phyloP scores from a whole-genome alignment of 2,888 invertebrate species.

The Octonoba sinensis region DNA sequence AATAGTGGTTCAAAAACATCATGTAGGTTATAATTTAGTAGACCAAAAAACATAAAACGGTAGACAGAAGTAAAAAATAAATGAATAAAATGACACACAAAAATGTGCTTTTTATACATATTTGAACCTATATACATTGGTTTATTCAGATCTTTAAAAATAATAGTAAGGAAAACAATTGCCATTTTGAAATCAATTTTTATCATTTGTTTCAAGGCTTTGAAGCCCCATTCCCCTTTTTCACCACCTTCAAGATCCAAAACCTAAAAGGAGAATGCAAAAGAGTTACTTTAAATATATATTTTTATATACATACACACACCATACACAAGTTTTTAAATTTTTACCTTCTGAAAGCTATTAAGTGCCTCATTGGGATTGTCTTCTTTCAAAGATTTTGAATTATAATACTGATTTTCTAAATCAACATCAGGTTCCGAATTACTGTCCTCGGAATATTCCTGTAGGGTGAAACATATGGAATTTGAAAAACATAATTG shows the following conservation, averaged over 20 bases:
- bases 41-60: no score
- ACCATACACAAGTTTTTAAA: neutral
- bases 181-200: constrained; percentile 99
- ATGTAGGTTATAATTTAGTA: no score
- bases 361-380: constrained; percentile 91
- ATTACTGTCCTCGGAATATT: constrained; percentile 99
- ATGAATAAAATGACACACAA: no score
- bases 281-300: neutral
- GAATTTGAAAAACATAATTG: neutral
- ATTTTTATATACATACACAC: neutral
- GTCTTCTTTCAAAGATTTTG: constrained; percentile 92
- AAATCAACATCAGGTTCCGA: constrained; percentile 99
- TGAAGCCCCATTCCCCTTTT: constrained; percentile 99
- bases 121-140: no score
- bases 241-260: constrained; percentile 96
- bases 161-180: constrained; percentile 69
- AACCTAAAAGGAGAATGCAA: constrained; percentile 76
- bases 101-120: no score
- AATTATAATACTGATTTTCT: constrained; percentile 99
- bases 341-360: constrained; percentile 78
- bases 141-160: neutral
- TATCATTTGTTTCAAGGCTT: constrained; percentile 99
- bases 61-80: no score
- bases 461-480: constrained; percentile 75
- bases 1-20: no score